Base-by-base conservation (phyloP, 2,113 vertebrate genomes). In the Trogon surrucura region DNA sequence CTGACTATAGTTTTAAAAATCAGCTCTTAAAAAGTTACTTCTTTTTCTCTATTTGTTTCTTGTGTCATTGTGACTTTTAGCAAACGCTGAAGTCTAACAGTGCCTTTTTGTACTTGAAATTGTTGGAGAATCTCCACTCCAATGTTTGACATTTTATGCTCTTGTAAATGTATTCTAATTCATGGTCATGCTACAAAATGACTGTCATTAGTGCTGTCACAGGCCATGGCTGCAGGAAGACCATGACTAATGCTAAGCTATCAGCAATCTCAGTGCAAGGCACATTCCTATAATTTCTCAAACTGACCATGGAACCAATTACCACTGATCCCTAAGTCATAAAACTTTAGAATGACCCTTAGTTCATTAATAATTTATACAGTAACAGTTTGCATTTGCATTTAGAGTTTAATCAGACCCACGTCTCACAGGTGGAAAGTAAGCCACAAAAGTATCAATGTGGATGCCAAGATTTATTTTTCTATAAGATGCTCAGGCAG, bases 221-320 rank as follows among this genome's bases (percentile, higher is more conserved):
- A 98, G 98, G 98, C 97, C 88, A 88, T 87, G 96, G 97, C 97
- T 98, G 93, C 95, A 96, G 97, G 97, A 98, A 96, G 96, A 96
- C 98, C 98, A 96, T 99, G 98, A 99, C 99, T 98, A 99, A 99
- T 99, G 98, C 95, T 89, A 86, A 97, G 96, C 98, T 98, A 98
- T 99, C 96, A 97, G 98, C 97, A 93, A 91, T 97, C 98, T 98
- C 96, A 70, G 97, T 91, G 98, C 97, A 97, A 98, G 97, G 98
- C 98, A 97, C 97, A 98, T 97, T 98, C 98, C 98, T 95, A 95
- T 99, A 97, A 99, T 99, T 99, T 98, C 98, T 99, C 98, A 98
- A 98, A 99, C 98, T 99, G 98, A 99, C 98, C 99, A 98, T 98
- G 97, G 98, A 99, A 98, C 98, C 98, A 98, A 99, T 99, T 99